These are phyloP conservation scores for Eufriesea mexicana DNA, from an alignment of 1,140 invertebrate species.

Conservation along the genomic window DNA sequence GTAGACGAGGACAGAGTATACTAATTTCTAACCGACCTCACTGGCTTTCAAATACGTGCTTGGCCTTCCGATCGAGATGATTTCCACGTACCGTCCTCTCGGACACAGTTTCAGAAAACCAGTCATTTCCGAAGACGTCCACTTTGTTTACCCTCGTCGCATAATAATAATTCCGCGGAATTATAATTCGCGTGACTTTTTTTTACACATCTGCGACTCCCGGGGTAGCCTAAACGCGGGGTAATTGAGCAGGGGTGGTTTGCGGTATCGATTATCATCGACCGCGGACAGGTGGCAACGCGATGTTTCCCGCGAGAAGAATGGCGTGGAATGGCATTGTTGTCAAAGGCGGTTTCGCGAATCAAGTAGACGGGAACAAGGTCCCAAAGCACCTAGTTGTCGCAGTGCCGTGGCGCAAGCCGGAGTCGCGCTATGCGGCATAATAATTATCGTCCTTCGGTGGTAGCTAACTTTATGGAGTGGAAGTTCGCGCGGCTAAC, in stretches of 20 bases:
- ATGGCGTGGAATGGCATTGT: neutral
- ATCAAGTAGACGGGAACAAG: constrained; percentile 47
- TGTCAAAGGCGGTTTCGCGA: constrained; percentile 47
- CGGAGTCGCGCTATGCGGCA: constrained; percentile 62
- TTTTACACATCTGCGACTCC: too few species aligned
- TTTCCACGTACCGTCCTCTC: neutral
- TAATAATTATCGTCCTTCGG: constrained; percentile 68
- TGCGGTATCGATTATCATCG: neutral
- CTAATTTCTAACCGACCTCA: constrained; percentile 39
- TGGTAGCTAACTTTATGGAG: constrained; percentile 61
- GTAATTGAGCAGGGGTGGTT: neutral
- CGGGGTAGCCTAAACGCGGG: too few species aligned
- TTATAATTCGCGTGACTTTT: neutral
- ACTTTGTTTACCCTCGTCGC: neutral
- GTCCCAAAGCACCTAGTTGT: constrained; percentile 56
- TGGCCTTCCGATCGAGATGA: neutral
- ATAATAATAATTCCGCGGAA: neutral
- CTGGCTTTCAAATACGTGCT: constrained; percentile 28
- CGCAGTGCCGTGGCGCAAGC: constrained; percentile 58
- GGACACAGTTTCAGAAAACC: neutral
- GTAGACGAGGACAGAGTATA: constrained; percentile 16
- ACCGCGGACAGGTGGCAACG: neutral
- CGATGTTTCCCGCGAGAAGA: neutral
- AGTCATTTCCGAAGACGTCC: neutral
- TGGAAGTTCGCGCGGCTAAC: constrained; percentile 62